These are phyloP conservation scores for Opisthograptis luteolata DNA, from an alignment of 2,888 invertebrate genomes.

Conservation along the genomic window DNA sequence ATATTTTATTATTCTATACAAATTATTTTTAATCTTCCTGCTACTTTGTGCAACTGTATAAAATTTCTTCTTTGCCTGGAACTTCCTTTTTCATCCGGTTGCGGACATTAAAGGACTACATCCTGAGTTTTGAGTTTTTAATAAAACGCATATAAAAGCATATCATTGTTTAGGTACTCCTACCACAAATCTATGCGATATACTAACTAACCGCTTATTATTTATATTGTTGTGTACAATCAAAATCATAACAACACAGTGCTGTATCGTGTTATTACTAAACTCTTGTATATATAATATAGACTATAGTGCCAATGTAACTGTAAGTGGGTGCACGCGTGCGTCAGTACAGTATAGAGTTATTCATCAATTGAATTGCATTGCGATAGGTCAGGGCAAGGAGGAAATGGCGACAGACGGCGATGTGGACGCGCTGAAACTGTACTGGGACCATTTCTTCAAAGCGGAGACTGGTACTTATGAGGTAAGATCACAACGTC, in stretches of 20 bases:
- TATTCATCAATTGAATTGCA: constrained; percentile 24
- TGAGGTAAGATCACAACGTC: constrained; percentile 71
- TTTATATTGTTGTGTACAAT: not conserved
- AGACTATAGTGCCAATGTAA: constrained; percentile 1
- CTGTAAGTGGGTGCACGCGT: constrained; percentile 10
- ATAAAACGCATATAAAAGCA: not conserved
- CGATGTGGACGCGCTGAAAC: constrained; percentile 67
- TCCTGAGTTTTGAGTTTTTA: too few relatives aligned
- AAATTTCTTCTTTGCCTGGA: too few relatives aligned
- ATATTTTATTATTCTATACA: too few relatives aligned
- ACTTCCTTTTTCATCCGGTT: too few relatives aligned
- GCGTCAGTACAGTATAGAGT: not conserved
- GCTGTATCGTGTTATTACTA: too few relatives aligned
- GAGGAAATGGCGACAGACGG: constrained; percentile 64
- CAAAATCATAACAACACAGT: not conserved
- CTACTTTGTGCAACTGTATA: too few relatives aligned
- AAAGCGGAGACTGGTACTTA: constrained; percentile 85
- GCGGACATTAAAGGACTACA: too few relatives aligned
- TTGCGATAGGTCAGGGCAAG: constrained; percentile 50
- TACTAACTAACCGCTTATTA: not conserved
- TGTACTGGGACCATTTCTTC: constrained; percentile 86
- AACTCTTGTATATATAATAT: too few relatives aligned
- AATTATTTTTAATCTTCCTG: too few relatives aligned
- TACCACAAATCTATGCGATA: not conserved
- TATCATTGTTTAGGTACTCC: not conserved